Evolutionary conservation across 2,888 invertebrate genomes (phyloP), one percentile per base, ranked within the genome.

Genomic region (Coelogynopora nodosa): DNA sequence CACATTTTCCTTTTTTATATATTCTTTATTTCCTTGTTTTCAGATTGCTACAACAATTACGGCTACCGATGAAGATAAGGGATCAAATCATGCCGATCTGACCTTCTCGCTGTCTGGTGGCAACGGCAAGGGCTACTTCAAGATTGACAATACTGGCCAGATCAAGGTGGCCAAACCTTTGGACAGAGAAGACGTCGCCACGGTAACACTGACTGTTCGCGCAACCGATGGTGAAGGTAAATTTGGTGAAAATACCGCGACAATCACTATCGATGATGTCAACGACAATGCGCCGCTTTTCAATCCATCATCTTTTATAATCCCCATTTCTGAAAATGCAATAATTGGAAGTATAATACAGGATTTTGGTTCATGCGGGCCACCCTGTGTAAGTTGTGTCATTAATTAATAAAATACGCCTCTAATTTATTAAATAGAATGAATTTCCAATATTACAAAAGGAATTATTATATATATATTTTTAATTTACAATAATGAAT

Each of bases 231-330:
- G 29, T 0, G 85, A 1, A 26, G 85, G 84, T 23, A 31, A 0
- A 1, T 23, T 30, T 2, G 0, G 10, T n/a, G 30, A 67, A 23
- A 23, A 18, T 18, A 84, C 23, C n/a, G 67, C 31, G 2, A 23
- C 26, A n/a, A 85, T 85, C 28, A 85, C 85, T n/a, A 10, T 85
- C 29, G 27, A 0, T n/a, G 85, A 85, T 67, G 1, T 10, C 5
- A 85, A 85, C 23, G 85, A 85, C 82, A 85, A 85, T 28, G 13
- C 27, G 0, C 85, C 85, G n/a, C 84, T 84, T 0, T 85, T 85
- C 82, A 67, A 82, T 28, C 82, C 82, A 2, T 10, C 82, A 5
- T 82, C 82, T 23, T 31, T 23, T 31, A 23, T 82, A 5, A 2
- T 82, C 5, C 5, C 10, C 82, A 5, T 82, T 2, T 1, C 27